A percentile compares a stretch with the other conserved stretches of the same genome.
These are phyloP conservation scores for Motacilla tschutschensis DNA, from an alignment of 2,113 vertebrate species.

Conservation along the genomic window DNA sequence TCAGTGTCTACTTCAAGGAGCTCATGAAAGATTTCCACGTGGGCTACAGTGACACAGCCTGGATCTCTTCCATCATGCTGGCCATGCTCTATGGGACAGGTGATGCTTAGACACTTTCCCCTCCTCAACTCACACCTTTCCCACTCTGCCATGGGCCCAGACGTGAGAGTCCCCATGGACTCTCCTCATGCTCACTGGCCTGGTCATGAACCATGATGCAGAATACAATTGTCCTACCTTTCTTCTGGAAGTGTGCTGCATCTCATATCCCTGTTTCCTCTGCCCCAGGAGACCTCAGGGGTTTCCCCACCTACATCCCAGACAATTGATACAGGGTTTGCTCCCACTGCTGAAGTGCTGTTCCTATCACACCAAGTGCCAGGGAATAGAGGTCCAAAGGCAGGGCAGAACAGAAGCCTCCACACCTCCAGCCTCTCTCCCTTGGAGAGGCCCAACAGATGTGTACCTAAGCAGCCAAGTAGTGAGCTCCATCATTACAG, in stretches of 20 bases:
- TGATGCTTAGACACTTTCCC: conserved; percentile 10
- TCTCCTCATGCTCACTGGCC: not conserved
- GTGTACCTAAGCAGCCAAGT: not conserved
- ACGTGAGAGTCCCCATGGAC: not conserved
- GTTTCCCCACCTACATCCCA: not conserved
- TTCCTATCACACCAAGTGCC: not conserved
- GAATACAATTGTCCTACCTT: not conserved
- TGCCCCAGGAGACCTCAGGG: not conserved
- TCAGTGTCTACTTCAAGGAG: conserved; percentile 80
- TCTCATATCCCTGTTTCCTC: not conserved
- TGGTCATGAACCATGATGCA: not conserved
- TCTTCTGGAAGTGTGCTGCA: not conserved
- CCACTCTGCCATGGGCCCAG: not conserved
- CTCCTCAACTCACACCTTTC: not conserved
- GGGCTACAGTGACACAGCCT: conserved; percentile 81
- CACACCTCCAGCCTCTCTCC: not conserved
- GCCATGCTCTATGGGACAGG: conserved; percentile 81
- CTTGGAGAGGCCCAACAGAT: not conserved
- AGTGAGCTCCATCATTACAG: not conserved
- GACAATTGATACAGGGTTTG: not conserved
- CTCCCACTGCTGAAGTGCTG: not conserved
- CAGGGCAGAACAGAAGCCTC: not conserved
- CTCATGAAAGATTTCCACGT: conserved; percentile 77
- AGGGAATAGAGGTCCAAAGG: not conserved
- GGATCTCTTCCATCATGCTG: conserved; percentile 82